These are phyloP conservation scores for Orius insidiosus DNA, from an alignment of 1,140 invertebrate genomes.

Conservation along the genomic window DNA sequence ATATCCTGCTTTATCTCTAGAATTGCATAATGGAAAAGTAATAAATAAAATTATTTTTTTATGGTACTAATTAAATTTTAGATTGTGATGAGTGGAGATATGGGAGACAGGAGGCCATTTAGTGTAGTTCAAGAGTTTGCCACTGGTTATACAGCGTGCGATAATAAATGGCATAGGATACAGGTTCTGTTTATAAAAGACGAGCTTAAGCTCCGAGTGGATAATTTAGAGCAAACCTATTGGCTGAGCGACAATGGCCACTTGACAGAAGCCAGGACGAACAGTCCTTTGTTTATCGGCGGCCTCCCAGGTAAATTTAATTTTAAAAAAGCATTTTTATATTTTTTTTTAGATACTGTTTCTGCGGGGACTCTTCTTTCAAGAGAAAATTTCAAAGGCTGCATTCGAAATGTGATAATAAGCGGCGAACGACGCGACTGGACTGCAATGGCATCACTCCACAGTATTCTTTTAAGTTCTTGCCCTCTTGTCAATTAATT, in stretches of 20 bases:
- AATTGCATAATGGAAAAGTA: constrained; percentile 58
- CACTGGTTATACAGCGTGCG: constrained; percentile 44
- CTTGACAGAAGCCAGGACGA: constrained; percentile 28
- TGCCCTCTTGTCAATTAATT: constrained; percentile 35
- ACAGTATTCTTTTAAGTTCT: constrained; percentile 69
- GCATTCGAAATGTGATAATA: constrained; percentile 69
- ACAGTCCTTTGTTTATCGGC: constrained; percentile 60
- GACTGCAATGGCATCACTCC: constrained; percentile 62
- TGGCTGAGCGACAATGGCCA: constrained; percentile 30
- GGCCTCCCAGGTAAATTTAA: constrained; percentile 59
- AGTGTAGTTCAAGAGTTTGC: constrained; percentile 39
- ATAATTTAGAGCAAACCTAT: constrained; percentile 38
- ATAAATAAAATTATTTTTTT: constrained; percentile 10
- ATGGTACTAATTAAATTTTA: constrained; percentile 23
- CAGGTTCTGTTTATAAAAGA: constrained; percentile 51
- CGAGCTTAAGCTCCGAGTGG: constrained; percentile 51
- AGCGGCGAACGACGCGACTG: constrained; percentile 50
- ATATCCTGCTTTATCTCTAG: constrained; percentile 52
- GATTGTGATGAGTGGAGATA: constrained; percentile 50
- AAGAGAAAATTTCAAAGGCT: constrained; percentile 75
- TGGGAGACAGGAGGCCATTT: constrained; percentile 41
- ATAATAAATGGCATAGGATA: constrained; percentile 75
- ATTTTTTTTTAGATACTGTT: constrained; percentile 37
- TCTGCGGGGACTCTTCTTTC: constrained; percentile 42
- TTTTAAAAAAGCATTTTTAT: neutral